A percentile compares a stretch with the other conserved stretches of the same genome.
phyloP scores from a whole-genome alignment of 2,888 invertebrate genomes.

The Tenthredo distinguenda region DNA sequence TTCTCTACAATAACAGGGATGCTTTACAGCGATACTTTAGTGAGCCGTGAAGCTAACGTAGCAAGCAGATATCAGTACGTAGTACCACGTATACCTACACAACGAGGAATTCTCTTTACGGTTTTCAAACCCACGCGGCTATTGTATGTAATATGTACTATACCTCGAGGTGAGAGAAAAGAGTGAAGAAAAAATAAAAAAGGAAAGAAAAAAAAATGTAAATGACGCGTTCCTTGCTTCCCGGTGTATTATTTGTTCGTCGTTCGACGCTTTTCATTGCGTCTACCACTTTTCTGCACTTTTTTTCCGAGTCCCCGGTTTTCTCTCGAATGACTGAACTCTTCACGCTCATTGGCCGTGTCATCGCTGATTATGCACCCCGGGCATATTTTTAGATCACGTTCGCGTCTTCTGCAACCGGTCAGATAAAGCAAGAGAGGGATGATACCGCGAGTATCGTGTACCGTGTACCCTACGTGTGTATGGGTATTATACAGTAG shows the following conservation, averaged over 20 bases:
- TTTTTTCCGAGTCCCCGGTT: conserved; percentile 62
- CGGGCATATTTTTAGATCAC: conserved; percentile 36
- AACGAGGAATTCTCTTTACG: not conserved
- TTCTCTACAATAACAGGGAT: not conserved
- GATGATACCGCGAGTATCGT: not conserved
- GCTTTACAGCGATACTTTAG: not conserved
- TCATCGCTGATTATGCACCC: conserved; percentile 68
- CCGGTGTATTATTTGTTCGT: not conserved
- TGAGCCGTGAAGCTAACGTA: not conserved
- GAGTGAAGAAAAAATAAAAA: not conserved
- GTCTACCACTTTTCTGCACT: conserved; percentile 63
- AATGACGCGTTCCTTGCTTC: not conserved
- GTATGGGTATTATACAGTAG: not conserved
- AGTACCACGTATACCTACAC: not conserved
- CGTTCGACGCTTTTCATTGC: not conserved
- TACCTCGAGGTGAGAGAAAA: not conserved
- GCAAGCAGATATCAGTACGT: not conserved
- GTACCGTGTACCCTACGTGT: not conserved
- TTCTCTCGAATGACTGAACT: conserved; percentile 71
- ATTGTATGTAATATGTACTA: not conserved
- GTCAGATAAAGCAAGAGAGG: not conserved
- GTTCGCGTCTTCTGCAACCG: not conserved
- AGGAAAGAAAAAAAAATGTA: not conserved
- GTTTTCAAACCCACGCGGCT: not conserved
- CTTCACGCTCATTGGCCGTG: conserved; percentile 72